These are phyloP conservation scores for Sphyrna mokarran DNA, from an alignment of 2,113 vertebrate species.

Conservation along the genomic window DNA sequence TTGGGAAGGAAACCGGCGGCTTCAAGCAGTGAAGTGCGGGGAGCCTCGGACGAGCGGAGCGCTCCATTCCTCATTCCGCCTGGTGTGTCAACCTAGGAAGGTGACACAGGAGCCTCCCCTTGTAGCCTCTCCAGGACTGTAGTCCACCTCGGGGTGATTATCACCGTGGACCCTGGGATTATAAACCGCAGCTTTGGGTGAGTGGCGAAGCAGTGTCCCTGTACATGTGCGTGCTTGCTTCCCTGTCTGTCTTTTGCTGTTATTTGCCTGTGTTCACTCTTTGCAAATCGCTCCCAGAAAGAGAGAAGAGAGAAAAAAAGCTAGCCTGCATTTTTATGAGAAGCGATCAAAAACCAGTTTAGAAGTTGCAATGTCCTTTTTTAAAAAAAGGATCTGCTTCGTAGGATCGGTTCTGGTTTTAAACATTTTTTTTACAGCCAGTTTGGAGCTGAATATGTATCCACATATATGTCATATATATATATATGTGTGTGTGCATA, in stretches of 20 bases:
- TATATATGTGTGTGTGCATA: neutral
- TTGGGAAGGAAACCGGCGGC: neutral
- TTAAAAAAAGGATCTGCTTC: neutral
- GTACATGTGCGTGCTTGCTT: neutral
- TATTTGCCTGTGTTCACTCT: neutral
- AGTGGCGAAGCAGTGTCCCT: constrained; percentile 42
- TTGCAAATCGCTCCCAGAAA: neutral
- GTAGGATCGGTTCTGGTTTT: neutral
- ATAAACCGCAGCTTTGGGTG: constrained; percentile 55
- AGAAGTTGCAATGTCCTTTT: neutral
- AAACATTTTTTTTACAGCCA: neutral
- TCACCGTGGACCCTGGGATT: constrained; percentile 52
- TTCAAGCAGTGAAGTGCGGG: neutral
- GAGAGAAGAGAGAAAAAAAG: neutral
- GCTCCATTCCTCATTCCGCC: neutral
- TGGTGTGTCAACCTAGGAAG: neutral
- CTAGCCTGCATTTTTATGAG: neutral
- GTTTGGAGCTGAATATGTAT: too few species aligned
- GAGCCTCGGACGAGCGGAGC: constrained; percentile 40
- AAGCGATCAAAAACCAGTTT: neutral
- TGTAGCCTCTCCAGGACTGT: neutral
- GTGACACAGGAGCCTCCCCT: neutral
- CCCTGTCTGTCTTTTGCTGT: neutral
- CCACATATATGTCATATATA: too few species aligned
- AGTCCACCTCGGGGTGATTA: constrained; percentile 42